Base-by-base conservation (phyloP, 1,140 invertebrate species). In the Saxidomus purpurata region DNA sequence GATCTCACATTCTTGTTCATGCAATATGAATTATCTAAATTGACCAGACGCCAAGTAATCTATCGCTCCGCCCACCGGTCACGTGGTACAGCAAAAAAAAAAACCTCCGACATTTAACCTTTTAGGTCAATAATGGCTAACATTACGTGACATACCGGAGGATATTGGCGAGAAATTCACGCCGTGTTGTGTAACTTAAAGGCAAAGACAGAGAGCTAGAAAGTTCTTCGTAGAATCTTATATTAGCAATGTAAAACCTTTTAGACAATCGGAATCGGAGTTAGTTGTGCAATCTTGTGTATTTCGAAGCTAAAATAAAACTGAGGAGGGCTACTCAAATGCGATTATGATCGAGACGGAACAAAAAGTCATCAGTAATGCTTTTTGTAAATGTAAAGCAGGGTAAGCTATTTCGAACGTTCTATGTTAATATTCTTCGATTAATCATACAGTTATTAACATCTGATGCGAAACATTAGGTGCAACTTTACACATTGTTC, bases 131-230 rank as follows among this genome's bases (percentile, higher is more conserved):
- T 22, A 55, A 55, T 55, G 63, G 1, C n/a, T 67, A 19, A 76
- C 3, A 9, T 31, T 76, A 43, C 8, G 1, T 1, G 40, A 49
- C 3, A 49, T 79, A 9, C 74, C 74, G 3, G 74, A 31, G 3
- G 74, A 79, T 31, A 25, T 79, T 47, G 9, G 74, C 47, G 47
- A 79, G 74, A n/a, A 79, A 28, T 79, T 22, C 40, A 9, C 49
- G 28, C 74, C 74, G 19, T 79, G 49, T 31, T 4, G n/a, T 2
- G 22, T 25, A 49, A 49, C 74, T 19, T 34, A 49, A 17, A 79
- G 74, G 28, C 74, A 79, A 25, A 8, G 74, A 43, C 40, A 49
- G 40, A 49, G 25, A 15, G 43, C 40, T 17, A 79, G 25, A 31
- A 52, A n/a, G 40, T 79, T 79, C 28, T 49, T 40, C 25, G 25